These are phyloP conservation scores for Drosophila siamana DNA, from an alignment of 2,888 invertebrate genomes.

Conservation along the genomic window DNA sequence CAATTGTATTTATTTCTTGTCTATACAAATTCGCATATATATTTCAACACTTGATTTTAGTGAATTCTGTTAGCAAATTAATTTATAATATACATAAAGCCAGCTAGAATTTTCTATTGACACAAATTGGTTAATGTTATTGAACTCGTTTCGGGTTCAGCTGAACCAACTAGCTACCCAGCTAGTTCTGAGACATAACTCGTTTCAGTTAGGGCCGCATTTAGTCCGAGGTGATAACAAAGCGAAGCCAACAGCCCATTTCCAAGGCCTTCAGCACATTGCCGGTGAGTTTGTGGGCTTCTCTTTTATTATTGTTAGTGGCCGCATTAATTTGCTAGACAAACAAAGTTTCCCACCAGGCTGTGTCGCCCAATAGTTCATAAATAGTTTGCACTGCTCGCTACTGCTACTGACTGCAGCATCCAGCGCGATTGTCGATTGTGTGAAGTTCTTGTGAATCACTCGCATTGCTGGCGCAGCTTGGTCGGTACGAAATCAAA, in stretches of 20 bases:
- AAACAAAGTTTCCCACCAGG: slow-evolving; percentile 61
- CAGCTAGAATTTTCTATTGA: neutral
- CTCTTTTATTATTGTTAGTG: slow-evolving; percentile 56
- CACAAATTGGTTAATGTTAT: slow-evolving; percentile 4
- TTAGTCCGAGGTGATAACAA: slow-evolving; percentile 17
- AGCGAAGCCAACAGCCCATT: slow-evolving; percentile 18
- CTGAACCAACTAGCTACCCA: neutral
- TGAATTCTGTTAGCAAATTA: neutral
- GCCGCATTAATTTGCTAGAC: slow-evolving; percentile 67
- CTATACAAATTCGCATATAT: neutral
- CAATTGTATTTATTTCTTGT: neutral
- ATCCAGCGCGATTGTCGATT: neutral
- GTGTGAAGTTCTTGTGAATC: slow-evolving; percentile 79
- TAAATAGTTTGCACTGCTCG: slow-evolving; percentile 73
- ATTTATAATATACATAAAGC: neutral
- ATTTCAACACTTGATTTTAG: neutral
- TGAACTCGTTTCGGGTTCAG: neutral
- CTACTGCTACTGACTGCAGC: slow-evolving; percentile 72
- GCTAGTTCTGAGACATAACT: neutral
- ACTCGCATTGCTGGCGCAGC: slow-evolving; percentile 44
- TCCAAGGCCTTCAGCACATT: neutral
- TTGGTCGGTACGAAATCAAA: slow-evolving; percentile 75
- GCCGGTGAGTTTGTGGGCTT: slow-evolving; percentile 23
- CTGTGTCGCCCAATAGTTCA: slow-evolving; percentile 51
- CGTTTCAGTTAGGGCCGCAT: slow-evolving; percentile 2